These are phyloP conservation scores for Tetraneura akinire DNA, from an alignment of 1,140 invertebrate species.

Conservation along the genomic window DNA sequence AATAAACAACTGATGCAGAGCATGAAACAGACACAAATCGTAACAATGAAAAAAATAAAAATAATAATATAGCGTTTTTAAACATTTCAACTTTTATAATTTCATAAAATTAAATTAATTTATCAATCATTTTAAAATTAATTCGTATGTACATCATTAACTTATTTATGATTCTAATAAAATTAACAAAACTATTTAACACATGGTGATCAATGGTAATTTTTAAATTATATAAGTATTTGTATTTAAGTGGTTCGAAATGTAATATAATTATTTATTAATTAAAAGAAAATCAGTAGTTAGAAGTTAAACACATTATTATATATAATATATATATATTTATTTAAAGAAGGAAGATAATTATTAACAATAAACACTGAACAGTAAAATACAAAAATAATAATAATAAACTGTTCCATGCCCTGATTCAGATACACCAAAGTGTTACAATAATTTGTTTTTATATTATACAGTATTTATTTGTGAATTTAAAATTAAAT, in stretches of 20 bases:
- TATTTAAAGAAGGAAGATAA: not conserved
- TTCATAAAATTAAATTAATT: conserved; percentile 17
- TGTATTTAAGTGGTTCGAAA: too few species aligned
- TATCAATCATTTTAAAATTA: not conserved
- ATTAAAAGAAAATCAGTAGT: not conserved
- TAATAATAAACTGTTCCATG: conserved; percentile 45
- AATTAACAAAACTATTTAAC: conserved; percentile 17
- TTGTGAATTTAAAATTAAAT: conserved; percentile 8
- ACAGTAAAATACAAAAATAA: conserved; percentile 31
- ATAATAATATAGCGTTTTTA: conserved; percentile 42
- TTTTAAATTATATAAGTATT: too few species aligned
- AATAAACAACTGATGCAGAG: conserved; percentile 51
- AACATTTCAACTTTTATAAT: not conserved
- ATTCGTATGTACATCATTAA: not conserved
- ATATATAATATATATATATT: too few species aligned
- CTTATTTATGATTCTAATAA: not conserved
- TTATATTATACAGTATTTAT: conserved; percentile 45
- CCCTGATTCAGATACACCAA: conserved; percentile 47
- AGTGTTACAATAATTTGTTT: conserved; percentile 31
- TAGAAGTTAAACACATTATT: not conserved
- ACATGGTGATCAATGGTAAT: not conserved
- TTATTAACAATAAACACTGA: conserved; percentile 1
- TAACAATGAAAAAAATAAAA: conserved; percentile 46
- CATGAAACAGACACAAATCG: conserved; percentile 51
- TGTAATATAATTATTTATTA: not conserved